Evolutionary conservation across 2,888 invertebrate genomes (phyloP).

Genomic region (Cybosia mesomella): DNA sequence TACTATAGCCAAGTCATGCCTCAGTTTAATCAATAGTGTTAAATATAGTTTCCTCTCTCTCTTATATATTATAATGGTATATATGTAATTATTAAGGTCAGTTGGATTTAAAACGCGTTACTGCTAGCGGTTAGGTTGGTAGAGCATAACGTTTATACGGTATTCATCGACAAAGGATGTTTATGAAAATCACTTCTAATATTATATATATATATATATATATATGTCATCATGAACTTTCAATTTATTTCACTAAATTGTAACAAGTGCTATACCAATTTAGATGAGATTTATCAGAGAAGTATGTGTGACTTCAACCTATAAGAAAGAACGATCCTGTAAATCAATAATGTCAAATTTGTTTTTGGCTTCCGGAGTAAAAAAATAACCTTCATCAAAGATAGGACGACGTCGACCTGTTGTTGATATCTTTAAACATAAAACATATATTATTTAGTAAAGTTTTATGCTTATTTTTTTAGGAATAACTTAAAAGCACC

Average conservation of each 20-base stretch:
- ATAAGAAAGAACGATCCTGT: not conserved
- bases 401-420: not conserved
- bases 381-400: not conserved
- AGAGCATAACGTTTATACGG: not conserved
- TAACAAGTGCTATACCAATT: not conserved
- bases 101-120: not conserved
- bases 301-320: not conserved
- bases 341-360: not conserved
- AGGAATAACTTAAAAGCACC: too few relatives aligned
- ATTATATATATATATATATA: not conserved
- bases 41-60: not conserved
- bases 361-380: not conserved
- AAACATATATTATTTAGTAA: not conserved
- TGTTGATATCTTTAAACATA: not conserved
- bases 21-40: not conserved
- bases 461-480: not conserved
- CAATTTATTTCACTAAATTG: not conserved
- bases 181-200: not conserved
- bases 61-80: not conserved
- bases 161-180: not conserved
- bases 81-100: slow-evolving; percentile 5
- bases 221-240: not conserved
- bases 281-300: too few relatives aligned
- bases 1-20: too few relatives aligned
- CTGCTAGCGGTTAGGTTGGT: not conserved